These are phyloP conservation scores for Phyto melanocephala DNA, from an alignment of 2,888 invertebrate species.

Conservation along the genomic window DNA sequence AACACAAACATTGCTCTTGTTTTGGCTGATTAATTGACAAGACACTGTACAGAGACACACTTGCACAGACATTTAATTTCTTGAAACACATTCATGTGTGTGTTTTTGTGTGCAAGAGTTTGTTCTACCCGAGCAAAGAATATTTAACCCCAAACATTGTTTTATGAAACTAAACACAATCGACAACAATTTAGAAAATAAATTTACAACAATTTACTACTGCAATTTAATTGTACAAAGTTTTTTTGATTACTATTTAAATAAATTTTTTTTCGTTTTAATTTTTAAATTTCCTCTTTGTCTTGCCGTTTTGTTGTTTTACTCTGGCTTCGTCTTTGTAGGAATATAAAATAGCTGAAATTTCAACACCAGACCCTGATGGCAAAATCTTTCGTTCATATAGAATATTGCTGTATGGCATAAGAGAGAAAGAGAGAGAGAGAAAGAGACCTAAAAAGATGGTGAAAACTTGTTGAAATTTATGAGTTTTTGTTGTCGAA, in stretches of 20 bases:
- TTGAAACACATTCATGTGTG: not conserved
- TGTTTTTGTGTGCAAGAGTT: too few species aligned
- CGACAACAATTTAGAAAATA: slow-evolving; percentile 56
- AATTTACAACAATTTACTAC: slow-evolving; percentile 56
- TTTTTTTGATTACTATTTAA: not conserved
- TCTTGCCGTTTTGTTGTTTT: not conserved
- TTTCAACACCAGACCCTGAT: not conserved
- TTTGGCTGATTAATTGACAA: slow-evolving; percentile 54
- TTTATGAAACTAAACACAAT: slow-evolving; percentile 47
- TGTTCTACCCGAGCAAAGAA: not conserved
- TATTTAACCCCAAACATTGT: slow-evolving; percentile 46
- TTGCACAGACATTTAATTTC: not conserved
- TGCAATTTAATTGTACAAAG: slow-evolving; percentile 46
- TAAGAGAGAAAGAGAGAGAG: not conserved
- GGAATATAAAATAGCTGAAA: not conserved
- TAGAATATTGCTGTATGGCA: not conserved
- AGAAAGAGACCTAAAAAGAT: not conserved
- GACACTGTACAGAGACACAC: slow-evolving; percentile 26
- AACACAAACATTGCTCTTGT: not conserved
- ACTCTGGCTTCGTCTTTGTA: not conserved
- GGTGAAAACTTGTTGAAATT: slow-evolving; percentile 47
- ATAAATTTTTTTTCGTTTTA: not conserved
- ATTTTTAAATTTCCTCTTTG: not conserved
- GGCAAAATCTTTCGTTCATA: not conserved
- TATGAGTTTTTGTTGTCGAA: slow-evolving; percentile 46